Conservation (phyloP, 2,888 invertebrate genomes). For the Rotaria macrura region DNA sequence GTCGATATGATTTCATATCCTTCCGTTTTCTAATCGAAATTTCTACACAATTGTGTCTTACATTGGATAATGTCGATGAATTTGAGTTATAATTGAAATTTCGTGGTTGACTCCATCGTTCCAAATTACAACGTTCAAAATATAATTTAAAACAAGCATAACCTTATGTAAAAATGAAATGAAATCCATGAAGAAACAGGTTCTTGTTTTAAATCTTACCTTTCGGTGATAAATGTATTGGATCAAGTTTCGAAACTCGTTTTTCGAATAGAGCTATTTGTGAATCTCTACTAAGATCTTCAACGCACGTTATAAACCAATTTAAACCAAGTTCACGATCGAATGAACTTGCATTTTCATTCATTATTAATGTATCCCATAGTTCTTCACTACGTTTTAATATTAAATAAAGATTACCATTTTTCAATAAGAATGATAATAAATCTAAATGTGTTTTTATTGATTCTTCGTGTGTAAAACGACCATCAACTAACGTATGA, state of each 20-base stretch:
- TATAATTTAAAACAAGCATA: slow-evolving; percentile 51
- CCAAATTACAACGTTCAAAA: slow-evolving; percentile 26
- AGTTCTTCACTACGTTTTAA: slow-evolving; percentile 51
- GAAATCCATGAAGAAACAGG: background rate
- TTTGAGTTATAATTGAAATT: background rate
- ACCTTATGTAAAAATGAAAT: slow-evolving; percentile 38
- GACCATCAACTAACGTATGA: slow-evolving; percentile 47
- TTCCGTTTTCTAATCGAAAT: no score
- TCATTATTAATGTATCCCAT: slow-evolving; percentile 51
- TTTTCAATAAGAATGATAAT: slow-evolving; percentile 52
- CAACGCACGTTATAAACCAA: slow-evolving; percentile 51
- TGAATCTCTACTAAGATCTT: slow-evolving; percentile 51
- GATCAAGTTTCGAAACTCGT: slow-evolving; percentile 50
- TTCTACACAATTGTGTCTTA: background rate
- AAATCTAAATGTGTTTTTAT: slow-evolving; percentile 50
- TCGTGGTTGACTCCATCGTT: slow-evolving; percentile 34
- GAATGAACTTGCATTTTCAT: slow-evolving; percentile 49
- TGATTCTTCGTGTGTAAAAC: slow-evolving; percentile 51
- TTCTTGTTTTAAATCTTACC: slow-evolving; percentile 38
- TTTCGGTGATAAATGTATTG: slow-evolving; percentile 46
- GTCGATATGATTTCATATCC: no score
- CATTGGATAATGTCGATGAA: background rate
- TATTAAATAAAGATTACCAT: slow-evolving; percentile 51
- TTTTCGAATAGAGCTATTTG: slow-evolving; percentile 51
- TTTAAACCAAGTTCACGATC: slow-evolving; percentile 52